Conservation (phyloP, 2,888 invertebrate genomes). For the Mamestra brassicae region DNA sequence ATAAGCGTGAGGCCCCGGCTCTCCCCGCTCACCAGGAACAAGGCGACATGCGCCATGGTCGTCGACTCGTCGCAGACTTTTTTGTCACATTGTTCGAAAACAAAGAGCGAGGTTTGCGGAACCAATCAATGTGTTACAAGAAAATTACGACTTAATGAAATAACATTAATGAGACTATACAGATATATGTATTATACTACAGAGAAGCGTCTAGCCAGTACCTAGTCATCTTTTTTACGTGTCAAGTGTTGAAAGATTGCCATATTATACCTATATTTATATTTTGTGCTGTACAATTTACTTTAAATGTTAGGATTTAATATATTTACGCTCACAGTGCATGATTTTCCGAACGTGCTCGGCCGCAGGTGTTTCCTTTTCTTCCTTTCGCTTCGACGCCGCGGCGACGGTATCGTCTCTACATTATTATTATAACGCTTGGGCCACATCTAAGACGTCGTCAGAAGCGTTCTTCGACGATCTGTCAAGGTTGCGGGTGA, state of each 20-base stretch:
- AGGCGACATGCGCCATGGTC: slow-evolving; percentile 14
- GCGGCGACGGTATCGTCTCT: not conserved
- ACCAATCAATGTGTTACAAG: slow-evolving; percentile 31
- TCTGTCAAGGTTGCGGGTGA: not conserved
- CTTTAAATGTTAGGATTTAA: no score
- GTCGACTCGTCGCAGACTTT: slow-evolving; percentile 22
- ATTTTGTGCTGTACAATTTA: not conserved
- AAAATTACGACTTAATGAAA: slow-evolving; percentile 20
- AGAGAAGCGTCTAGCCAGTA: not conserved
- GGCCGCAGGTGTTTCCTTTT: not conserved
- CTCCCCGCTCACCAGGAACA: not conserved
- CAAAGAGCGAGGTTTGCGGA: slow-evolving; percentile 49
- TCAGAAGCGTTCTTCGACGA: not conserved
- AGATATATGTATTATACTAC: not conserved
- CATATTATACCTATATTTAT: not conserved
- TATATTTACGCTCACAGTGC: no score
- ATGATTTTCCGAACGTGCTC: no score
- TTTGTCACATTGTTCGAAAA: slow-evolving; percentile 46
- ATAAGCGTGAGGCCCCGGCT: not conserved
- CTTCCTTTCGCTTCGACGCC: not conserved
- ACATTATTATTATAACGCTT: not conserved
- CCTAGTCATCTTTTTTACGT: not conserved
- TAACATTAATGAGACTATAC: slow-evolving; percentile 16
- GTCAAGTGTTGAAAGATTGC: not conserved
- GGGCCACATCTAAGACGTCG: not conserved